A percentile compares a stretch with the other conserved stretches of the same genome.
Evolutionary conservation across 37 sponge, comb jelly and placozoan genomes (phyloP).

Genomic region (Ephydatia muelleri): DNA sequence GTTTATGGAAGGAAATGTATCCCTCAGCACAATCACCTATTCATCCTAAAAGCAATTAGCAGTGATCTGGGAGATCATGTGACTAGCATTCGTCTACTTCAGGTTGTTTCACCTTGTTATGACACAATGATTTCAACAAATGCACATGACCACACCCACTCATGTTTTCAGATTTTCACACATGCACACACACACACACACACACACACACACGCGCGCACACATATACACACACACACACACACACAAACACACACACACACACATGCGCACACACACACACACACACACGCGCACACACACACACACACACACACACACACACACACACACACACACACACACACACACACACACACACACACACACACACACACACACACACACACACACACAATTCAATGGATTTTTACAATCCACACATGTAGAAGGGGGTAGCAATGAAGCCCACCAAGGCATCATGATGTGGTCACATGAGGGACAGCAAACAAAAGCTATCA

Average conservation of each 20-base stretch:
- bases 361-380: slow-evolving; percentile 3
- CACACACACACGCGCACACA: background rate
- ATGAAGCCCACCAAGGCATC: slow-evolving; percentile 92
- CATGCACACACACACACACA: no score
- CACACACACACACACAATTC: slow-evolving; percentile 25
- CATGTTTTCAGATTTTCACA: background rate
- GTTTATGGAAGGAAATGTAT: no score
- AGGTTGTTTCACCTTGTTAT: no score
- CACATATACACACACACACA: background rate
- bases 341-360: slow-evolving; percentile 16
- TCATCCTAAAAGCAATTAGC: no score
- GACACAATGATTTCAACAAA: no score
- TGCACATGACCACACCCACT: background rate
- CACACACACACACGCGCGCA: no score
- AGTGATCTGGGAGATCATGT: background rate
- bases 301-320: slow-evolving; percentile 5
- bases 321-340: slow-evolving; percentile 22
- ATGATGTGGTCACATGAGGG: no score
- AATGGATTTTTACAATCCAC: background rate
- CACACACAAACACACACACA: background rate
- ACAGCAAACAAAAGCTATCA: no score
- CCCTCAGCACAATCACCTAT: no score
- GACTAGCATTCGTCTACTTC: background rate
- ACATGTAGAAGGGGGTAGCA: slow-evolving; percentile 47
- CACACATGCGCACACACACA: background rate